Evolutionary conservation across 2,888 invertebrate genomes (phyloP).

Genomic region (Eudasyphora cyanicolor): DNA sequence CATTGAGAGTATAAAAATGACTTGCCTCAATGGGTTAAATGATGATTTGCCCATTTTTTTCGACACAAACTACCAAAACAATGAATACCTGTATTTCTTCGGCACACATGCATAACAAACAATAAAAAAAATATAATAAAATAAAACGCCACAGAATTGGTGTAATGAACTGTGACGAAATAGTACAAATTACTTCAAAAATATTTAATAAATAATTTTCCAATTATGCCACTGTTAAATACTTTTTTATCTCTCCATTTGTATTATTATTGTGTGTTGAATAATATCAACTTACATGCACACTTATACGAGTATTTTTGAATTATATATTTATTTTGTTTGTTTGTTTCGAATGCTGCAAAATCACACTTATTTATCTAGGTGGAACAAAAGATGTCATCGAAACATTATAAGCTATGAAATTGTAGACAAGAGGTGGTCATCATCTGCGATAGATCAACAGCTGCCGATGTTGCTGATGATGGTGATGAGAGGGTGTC

Average conservation of each 20-base stretch:
- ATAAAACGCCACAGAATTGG: not conserved
- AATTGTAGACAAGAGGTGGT: too few relatives aligned
- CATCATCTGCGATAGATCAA: too few relatives aligned
- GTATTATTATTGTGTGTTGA: not conserved
- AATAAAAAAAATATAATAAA: not conserved
- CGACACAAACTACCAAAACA: not conserved
- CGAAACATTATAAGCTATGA: not conserved
- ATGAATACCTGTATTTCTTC: not conserved
- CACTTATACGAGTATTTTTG: not conserved
- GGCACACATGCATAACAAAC: not conserved
- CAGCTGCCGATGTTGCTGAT: too few relatives aligned
- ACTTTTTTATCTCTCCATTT: not conserved
- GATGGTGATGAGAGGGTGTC: too few relatives aligned
- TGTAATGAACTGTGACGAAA: conserved; percentile 36
- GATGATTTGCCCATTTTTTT: conserved; percentile 36
- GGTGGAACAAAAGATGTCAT: not conserved
- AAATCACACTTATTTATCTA: not conserved
- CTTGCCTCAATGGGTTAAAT: conserved; percentile 3
- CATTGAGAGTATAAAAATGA: too few relatives aligned
- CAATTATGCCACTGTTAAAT: not conserved
- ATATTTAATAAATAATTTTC: conserved; percentile 10
- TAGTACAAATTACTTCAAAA: not conserved
- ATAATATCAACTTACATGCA: not conserved
- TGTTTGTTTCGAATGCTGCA: too few relatives aligned
- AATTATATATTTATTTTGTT: too few relatives aligned